Conservation (phyloP, 2,113 vertebrate genomes). For the Argyrosomus japonicus region DNA sequence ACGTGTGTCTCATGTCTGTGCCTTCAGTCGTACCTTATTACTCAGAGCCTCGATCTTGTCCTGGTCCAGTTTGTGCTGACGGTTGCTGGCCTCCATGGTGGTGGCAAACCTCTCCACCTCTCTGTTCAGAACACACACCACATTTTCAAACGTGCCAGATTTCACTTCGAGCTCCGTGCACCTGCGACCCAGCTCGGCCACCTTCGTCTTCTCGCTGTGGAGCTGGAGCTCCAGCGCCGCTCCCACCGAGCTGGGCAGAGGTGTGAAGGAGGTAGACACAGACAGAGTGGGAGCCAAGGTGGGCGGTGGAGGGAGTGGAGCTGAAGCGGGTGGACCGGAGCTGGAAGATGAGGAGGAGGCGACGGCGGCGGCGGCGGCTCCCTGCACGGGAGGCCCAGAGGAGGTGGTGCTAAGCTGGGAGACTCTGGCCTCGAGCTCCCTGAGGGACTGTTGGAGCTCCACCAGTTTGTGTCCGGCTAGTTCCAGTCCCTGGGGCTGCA, state of each 20-base stretch:
- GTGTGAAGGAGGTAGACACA: constrained; percentile 83
- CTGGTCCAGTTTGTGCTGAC: constrained; percentile 93
- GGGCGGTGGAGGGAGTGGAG: constrained; percentile 68
- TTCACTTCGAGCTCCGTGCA: constrained; percentile 91
- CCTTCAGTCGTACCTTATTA: constrained; percentile 86
- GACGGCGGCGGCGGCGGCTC: constrained; percentile 69
- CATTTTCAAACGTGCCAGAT: constrained; percentile 93
- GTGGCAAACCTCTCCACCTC: constrained; percentile 93
- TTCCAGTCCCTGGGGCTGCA: constrained; percentile 85
- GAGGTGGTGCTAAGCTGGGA: constrained; percentile 76
- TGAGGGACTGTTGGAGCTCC: constrained; percentile 82
- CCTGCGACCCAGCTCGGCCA: constrained; percentile 81
- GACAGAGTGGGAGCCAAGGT: constrained; percentile 76
- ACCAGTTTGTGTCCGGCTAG: constrained; percentile 83
- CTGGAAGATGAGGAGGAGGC: constrained; percentile 74
- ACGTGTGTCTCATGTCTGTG: not conserved
- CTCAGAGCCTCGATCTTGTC: constrained; percentile 92
- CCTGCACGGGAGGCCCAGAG: constrained; percentile 81
- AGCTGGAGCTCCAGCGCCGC: constrained; percentile 84
- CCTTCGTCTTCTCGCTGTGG: constrained; percentile 79
- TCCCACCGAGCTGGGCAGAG: constrained; percentile 82
- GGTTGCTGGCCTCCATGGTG: constrained; percentile 89
- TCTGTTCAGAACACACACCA: constrained; percentile 95
- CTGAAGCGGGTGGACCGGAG: constrained; percentile 61
- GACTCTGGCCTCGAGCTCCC: constrained; percentile 82